Conservation (phyloP, 1,140 invertebrate species). For the Hestina assimilis region DNA sequence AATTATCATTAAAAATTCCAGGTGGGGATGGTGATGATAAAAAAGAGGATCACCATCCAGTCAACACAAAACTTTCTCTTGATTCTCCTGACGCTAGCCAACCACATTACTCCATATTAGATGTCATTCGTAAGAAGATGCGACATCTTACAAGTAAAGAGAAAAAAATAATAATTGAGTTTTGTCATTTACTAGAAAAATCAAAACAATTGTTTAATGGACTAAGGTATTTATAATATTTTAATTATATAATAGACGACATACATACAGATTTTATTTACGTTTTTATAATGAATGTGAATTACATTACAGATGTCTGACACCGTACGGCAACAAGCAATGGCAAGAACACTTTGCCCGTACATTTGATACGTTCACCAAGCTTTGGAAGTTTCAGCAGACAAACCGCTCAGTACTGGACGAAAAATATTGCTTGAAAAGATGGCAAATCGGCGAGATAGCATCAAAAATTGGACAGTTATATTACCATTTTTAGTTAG, state of each 20-base stretch:
- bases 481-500: conserved; percentile 99
- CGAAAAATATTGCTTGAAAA: conserved; percentile 95
- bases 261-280: not conserved
- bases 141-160: conserved; percentile 86
- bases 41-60: too few species aligned
- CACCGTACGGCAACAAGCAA: conserved; percentile 98
- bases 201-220: conserved; percentile 99
- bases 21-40: too few species aligned
- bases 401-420: conserved; percentile 95
- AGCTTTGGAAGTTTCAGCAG: conserved; percentile 99
- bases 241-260: not conserved
- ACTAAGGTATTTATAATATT: conserved; percentile 83
- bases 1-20: too few species aligned
- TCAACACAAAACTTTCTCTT: too few species aligned
- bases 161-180: conserved; percentile 96
- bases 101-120: not conserved
- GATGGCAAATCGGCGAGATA: conserved; percentile 99
- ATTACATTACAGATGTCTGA: conserved; percentile 87
- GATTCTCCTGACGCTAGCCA: not conserved
- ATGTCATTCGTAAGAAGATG: conserved; percentile 9
- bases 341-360: conserved; percentile 98
- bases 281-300: not conserved
- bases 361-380: conserved; percentile 99
- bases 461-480: conserved; percentile 99
- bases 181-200: conserved; percentile 97